These are phyloP conservation scores for Pithecia hirsuta DNA, from an alignment of 2,797 vertebrate species.

Conservation along the genomic window DNA sequence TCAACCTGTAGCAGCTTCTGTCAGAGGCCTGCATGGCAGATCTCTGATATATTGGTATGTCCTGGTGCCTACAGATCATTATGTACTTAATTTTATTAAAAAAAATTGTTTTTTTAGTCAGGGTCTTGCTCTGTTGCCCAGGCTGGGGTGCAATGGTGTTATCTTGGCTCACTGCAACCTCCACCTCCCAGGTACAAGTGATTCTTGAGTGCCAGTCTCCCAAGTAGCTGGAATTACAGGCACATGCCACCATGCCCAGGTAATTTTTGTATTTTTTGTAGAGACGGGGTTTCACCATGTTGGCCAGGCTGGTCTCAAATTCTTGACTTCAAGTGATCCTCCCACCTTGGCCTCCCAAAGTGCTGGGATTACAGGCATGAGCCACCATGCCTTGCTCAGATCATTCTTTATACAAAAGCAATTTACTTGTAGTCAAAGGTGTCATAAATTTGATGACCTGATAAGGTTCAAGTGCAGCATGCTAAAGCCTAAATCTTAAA, in stretches of 20 bases:
- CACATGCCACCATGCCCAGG: neutral
- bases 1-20: neutral
- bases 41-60: neutral
- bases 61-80: neutral
- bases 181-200: neutral
- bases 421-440: neutral
- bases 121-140: neutral
- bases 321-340: neutral
- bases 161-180: neutral
- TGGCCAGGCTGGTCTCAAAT: neutral
- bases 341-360: neutral
- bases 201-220: neutral
- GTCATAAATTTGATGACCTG: neutral
- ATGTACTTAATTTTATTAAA: neutral
- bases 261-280: neutral
- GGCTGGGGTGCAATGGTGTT: neutral
- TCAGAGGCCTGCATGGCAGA: too few species aligned
- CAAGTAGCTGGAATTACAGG: neutral
- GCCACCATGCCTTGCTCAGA: neutral
- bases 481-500: constrained; percentile 9
- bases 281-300: neutral
- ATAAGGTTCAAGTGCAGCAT: neutral
- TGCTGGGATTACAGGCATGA: neutral
- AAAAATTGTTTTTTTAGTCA: neutral
- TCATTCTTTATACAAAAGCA: neutral